A percentile compares a stretch with the other conserved stretches of the same genome.
Conservation (phyloP, 2,888 invertebrate species). For the Pristionchus exspectatus region DNA sequence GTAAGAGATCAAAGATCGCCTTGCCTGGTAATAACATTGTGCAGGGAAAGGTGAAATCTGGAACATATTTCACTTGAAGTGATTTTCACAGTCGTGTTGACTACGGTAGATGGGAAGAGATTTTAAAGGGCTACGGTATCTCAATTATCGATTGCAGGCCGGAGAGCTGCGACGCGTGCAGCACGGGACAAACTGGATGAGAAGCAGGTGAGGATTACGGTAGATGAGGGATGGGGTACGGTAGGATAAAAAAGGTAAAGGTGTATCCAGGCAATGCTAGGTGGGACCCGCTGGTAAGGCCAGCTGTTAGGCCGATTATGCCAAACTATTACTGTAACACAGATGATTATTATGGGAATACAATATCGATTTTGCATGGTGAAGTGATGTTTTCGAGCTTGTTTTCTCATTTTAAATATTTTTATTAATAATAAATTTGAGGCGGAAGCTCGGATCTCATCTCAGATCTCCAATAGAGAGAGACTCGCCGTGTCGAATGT, state of each 20-base stretch:
- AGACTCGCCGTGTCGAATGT: conserved; percentile 31
- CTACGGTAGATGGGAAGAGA: too few species aligned
- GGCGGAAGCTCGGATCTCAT: conserved; percentile 53
- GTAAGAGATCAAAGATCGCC: too few species aligned
- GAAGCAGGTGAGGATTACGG: conserved; percentile 2
- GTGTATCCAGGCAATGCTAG: too few species aligned
- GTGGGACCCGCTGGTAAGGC: too few species aligned
- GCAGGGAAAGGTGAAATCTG: too few species aligned
- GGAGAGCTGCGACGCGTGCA: conserved; percentile 39
- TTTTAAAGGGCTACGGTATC: background rate
- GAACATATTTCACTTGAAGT: too few species aligned
- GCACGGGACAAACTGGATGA: conserved; percentile 26
- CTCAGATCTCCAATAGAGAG: conserved; percentile 27
- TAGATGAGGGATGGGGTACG: background rate
- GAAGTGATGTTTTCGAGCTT: background rate
- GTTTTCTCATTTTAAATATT: background rate
- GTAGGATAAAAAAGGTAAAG: too few species aligned
- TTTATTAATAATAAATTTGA: background rate
- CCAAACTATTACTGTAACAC: background rate
- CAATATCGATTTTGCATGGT: background rate
- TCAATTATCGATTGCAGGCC: background rate
- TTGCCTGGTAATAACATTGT: too few species aligned
- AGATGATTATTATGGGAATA: background rate
- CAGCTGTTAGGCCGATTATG: too few species aligned
- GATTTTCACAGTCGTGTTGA: too few species aligned